Evolutionary conservation across 1,140 invertebrate genomes (phyloP), one percentile per base, ranked within the genome.

Genomic region (Frieseomelitta varia): DNA sequence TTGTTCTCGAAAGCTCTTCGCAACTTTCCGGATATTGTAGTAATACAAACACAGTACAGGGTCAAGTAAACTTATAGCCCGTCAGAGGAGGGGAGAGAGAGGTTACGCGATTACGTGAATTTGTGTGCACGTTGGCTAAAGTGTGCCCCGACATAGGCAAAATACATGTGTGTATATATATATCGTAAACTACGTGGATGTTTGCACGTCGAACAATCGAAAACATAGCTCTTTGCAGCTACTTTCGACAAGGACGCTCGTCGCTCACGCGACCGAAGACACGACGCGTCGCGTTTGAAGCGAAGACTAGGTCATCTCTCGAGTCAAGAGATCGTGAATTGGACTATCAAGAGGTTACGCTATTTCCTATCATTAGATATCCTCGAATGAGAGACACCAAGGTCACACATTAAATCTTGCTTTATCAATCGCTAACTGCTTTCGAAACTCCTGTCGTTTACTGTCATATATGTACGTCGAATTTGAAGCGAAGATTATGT

Each of bases 181-280:
- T 0, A 21, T 14, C n/a, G 30, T 58, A 14, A 11, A n/a, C 24
- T 24, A 11, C 4, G 11, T 47, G 17, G 19, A 39, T 76, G 87
- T 87, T 88, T 88, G 85, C 79, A 81, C 78, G 72, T 89, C 86
- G 86, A 90, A 91, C 90, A 91, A 90, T 91, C 85, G 82, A 87
- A 91, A 91, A 87, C 88, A 81, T 78, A 14, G 8, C 51, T 69
- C 30, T 12, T 61, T 15, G n/a, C 55, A 47, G 24, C 51, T 56
- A 47, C 74, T 71, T 51, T 58, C 55, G 34, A 68, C 65, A 27
- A 78, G 74, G 81, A 81, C 80, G 72, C 24, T 14, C 21, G 10
- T 2, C 65, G 65, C n/a, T 68, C 61, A 75, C 80, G 80, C 71
- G 55, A 75, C 19, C 24, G 51, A 34, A 61, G 11, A 39, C 67